Base-by-base conservation (phyloP, 1,140 invertebrate species). In the Pygmarrhopalites habei region DNA sequence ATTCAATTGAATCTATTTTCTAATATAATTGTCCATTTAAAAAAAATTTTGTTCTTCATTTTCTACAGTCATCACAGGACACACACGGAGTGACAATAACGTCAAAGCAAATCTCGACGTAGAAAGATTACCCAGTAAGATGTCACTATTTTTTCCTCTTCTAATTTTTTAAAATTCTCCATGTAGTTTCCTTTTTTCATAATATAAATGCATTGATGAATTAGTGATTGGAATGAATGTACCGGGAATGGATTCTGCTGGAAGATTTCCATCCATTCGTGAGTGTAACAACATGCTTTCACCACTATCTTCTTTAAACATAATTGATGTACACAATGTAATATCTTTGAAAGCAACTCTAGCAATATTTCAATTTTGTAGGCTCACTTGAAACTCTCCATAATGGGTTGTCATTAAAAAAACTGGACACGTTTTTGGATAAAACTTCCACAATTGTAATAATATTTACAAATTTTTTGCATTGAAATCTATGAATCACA, bases 371-470 rank as follows among this genome's bases (percentile, higher is more conserved):
- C n/a, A n/a, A n/a, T n/a, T n/a, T n/a, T n/a, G n/a, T n/a, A n/a
- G n/a, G n/a, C 51, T 92, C 94, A 1, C 74, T 98, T 72, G 94
- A 98, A 78, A 98, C 95, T 2, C 78, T 98, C 32, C 94, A 98
- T 78, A 97, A 98, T 78, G 90, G 92, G 29, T 77, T 98, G 63
- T 96, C 92, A 28, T 79, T 96, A 66, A 83, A 86, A 39, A 90
- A 97, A 74, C 76, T 98, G 67, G 92, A 70, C 46, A 60, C 60
- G 56, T 71, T 64, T 66, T 62, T 55, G 58, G 67, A 60, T n/a
- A n/a, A n/a, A n/a, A n/a, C n/a, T n/a, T n/a, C n/a, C n/a, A n/a
- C n/a, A n/a, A n/a, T n/a, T n/a, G n/a, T n/a, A n/a, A n/a, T n/a
- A n/a, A n/a, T n/a, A n/a, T n/a, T n/a, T n/a, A n/a, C n/a, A n/a